Evolutionary conservation across 2,113 vertebrate species (phyloP), one percentile per base, ranked within the genome.

Genomic region (Globicephala melas): DNA sequence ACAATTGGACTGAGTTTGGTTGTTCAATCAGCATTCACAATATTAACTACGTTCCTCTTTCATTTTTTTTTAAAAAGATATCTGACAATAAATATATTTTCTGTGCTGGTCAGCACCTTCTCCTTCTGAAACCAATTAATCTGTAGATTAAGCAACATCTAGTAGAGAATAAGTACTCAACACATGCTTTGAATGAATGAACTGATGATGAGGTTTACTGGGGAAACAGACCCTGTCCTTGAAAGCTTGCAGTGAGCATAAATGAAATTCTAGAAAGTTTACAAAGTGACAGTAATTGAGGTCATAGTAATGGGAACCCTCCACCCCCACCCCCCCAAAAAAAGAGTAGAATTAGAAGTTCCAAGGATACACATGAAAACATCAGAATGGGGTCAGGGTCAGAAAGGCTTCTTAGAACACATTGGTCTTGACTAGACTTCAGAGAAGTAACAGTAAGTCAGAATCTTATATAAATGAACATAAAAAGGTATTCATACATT

Each of bases 1-100:
- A 85, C 94, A 96, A 92, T n/a, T 73, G 6, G 25, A 53, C 70
- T 90, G 44, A 74, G 26, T 76, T 94, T 96, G n/a, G 36, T 90
- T 91, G 55, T 36, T 95, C 96, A 82, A 88, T 97, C 44, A 94
- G 28, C 28, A 91, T 53, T 91, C 53, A 83, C n/a, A 50, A 55
- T 68, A 68, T 77, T 82, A 93, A 92, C 31, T 25, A 73, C 6
- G 50, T 47, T 63, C 33, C 26, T 93, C 36, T 95, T 92, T 38
- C 18, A 84, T 80, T 82, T 31, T 85, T 62, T 55, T 67, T 47
- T 0, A 2, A 26, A 63, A 91, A 87, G 71, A 81, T 68, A 28
- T 18, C 23, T 50, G 58, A 79, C 55, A 95, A 93, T 80, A 95
- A 83, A 93, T 85, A 47, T 65, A 28, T 85, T 80, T 84, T 86